Conservation (phyloP, 2,113 vertebrate species). For the Lagopus leucura region DNA sequence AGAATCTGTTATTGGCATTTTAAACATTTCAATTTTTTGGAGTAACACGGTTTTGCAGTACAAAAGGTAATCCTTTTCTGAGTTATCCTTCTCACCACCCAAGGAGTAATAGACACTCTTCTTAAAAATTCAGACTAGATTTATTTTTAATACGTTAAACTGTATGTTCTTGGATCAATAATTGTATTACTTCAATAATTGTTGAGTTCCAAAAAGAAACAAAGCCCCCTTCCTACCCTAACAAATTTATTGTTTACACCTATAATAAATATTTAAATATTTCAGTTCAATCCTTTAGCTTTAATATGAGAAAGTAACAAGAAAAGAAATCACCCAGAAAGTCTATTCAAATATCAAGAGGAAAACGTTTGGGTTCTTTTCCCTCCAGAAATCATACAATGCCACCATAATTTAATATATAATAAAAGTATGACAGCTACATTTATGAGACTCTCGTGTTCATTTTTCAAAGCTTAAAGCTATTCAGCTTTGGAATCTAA, state of each 20-base stretch:
- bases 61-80: neutral
- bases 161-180: neutral
- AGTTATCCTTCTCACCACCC: neutral
- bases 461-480: neutral
- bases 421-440: neutral
- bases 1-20: neutral
- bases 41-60: neutral
- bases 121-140: neutral
- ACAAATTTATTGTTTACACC: neutral
- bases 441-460: neutral
- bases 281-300: neutral
- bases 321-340: neutral
- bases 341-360: neutral
- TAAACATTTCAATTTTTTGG: neutral
- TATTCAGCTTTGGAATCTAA: neutral
- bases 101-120: neutral
- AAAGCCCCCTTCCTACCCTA: neutral
- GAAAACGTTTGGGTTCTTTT: accelerated
- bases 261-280: neutral
- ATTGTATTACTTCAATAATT: neutral
- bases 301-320: neutral
- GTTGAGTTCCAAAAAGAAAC: neutral
- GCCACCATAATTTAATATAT: neutral
- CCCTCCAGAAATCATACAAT: neutral
- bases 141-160: neutral